These are phyloP conservation scores for Calidris pygmaea DNA, from an alignment of 2,113 vertebrate genomes.

Conservation along the genomic window DNA sequence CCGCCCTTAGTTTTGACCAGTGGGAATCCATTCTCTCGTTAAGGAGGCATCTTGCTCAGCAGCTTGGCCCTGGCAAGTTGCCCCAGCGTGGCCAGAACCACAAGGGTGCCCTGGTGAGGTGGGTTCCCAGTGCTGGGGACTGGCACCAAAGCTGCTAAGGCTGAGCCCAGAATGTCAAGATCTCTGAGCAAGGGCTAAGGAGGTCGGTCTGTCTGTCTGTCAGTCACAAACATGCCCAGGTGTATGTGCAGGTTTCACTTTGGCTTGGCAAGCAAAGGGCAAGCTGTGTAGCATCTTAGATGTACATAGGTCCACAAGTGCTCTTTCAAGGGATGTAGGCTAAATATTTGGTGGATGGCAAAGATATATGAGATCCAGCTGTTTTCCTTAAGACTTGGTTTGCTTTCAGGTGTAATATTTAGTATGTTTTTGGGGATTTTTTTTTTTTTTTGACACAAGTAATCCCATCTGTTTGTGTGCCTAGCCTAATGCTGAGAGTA, in stretches of 20 bases:
- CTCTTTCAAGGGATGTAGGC: background rate
- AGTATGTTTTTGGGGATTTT: too few relatives aligned
- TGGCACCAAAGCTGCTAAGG: background rate
- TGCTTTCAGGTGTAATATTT: background rate
- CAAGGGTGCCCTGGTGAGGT: conserved; percentile 58
- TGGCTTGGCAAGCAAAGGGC: background rate
- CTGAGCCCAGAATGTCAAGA: background rate
- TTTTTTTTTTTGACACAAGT: background rate
- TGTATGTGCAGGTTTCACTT: background rate
- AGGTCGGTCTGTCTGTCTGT: background rate
- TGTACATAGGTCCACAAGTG: background rate
- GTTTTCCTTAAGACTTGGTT: background rate
- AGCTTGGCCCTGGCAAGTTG: background rate
- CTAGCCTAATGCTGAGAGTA: background rate
- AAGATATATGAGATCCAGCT: background rate
- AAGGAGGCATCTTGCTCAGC: background rate
- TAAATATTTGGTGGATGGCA: background rate
- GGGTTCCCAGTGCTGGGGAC: background rate
- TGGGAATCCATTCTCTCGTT: background rate
- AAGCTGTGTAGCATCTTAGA: background rate
- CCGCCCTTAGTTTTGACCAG: background rate
- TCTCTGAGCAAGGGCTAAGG: background rate
- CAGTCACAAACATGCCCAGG: background rate
- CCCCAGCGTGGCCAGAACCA: background rate
- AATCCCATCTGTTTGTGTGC: background rate